Conservation (phyloP, 2,113 vertebrate species). For the Pionites leucogaster region DNA sequence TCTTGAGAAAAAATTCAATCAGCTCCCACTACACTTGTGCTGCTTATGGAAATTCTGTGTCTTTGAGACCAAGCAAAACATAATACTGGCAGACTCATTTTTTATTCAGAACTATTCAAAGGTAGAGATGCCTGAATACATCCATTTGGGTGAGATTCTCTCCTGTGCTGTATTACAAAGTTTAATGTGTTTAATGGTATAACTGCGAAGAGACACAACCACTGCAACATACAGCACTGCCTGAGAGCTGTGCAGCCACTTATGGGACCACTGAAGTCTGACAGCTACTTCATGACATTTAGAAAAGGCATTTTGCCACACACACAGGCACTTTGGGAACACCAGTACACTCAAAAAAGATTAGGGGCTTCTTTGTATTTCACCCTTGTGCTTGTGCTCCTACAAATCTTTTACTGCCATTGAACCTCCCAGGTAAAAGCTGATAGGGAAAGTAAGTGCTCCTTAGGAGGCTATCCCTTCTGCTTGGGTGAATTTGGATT, state of each 20-base stretch:
- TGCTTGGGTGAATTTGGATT: neutral
- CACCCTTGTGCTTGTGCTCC: neutral
- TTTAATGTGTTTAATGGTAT: neutral
- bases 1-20: neutral
- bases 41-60: neutral
- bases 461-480: neutral
- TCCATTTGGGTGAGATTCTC: neutral
- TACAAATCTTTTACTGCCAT: neutral
- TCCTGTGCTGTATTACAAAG: neutral
- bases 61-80: neutral
- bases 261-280: neutral
- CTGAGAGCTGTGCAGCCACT: neutral
- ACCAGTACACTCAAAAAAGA: neutral
- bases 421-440: neutral
- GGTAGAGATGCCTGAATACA: neutral
- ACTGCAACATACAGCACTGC: neutral
- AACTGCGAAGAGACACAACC: neutral
- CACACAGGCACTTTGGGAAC: neutral
- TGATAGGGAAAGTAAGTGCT: neutral
- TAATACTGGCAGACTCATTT: neutral
- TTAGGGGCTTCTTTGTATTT: neutral
- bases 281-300: neutral
- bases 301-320: neutral
- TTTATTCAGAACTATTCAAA: neutral
- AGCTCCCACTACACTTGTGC: neutral